Evolutionary conservation across 2,113 vertebrate species (phyloP).

Genomic region (Mellivora capensis): DNA sequence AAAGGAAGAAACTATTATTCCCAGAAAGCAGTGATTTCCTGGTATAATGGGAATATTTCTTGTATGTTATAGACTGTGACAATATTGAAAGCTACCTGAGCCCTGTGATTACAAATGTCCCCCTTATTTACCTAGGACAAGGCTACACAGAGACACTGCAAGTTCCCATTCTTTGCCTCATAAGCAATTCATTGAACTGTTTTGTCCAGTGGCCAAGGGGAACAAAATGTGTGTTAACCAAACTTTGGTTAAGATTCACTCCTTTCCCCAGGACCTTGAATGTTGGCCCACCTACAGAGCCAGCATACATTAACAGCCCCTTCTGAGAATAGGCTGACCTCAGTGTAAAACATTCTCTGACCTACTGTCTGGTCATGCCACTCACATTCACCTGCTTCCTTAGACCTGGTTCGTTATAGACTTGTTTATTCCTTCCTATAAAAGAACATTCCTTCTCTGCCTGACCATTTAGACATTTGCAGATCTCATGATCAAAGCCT

Average conservation of each 20-base stretch:
- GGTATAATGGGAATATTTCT: neutral
- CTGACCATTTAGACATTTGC: neutral
- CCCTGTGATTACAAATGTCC: neutral
- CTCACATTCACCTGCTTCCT: neutral
- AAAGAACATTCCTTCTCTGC: neutral
- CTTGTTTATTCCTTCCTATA: neutral
- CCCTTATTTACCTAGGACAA: neutral
- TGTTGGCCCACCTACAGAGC: neutral
- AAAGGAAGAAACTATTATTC: neutral
- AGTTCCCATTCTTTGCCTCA: neutral
- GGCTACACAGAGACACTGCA: neutral
- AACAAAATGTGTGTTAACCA: neutral
- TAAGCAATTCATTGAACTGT: neutral
- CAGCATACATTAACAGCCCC: neutral
- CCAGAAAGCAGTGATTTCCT: neutral
- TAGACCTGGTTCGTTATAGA: neutral
- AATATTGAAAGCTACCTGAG: neutral
- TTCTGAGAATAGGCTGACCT: neutral
- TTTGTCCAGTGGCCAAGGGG: neutral
- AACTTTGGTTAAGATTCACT: neutral
- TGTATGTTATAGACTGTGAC: neutral
- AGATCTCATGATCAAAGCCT: neutral
- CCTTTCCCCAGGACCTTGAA: neutral
- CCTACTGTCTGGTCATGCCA: neutral
- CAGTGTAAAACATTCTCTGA: neutral